These are phyloP conservation scores for Phrixothrix hirtus DNA, from an alignment of 2,888 invertebrate species.

Conservation along the genomic window DNA sequence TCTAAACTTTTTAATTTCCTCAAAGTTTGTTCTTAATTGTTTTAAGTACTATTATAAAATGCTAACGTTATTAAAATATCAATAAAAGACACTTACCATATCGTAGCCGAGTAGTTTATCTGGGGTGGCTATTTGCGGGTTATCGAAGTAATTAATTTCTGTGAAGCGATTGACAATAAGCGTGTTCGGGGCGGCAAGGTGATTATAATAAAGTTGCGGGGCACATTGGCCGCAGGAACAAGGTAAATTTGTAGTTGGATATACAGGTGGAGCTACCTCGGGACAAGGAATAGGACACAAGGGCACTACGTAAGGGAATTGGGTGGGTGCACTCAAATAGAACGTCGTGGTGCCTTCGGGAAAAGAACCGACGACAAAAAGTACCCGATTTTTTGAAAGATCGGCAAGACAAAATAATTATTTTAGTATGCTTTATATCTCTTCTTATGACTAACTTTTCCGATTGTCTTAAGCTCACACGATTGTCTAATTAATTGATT, in stretches of 20 bases:
- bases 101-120: conserved; percentile 53
- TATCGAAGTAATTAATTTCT: conserved; percentile 58
- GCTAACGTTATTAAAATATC: not conserved
- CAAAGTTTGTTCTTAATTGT: no score
- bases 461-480: conserved; percentile 18
- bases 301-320: conserved; percentile 58
- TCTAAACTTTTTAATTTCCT: no score
- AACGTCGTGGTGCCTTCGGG: conserved; percentile 55
- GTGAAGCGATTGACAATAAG: conserved; percentile 57
- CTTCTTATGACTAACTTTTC: conserved; percentile 12
- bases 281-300: conserved; percentile 54
- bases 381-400: conserved; percentile 20
- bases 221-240: conserved; percentile 64
- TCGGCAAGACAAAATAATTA: conserved; percentile 7
- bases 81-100: conserved; percentile 47
- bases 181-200: conserved; percentile 49
- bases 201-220: conserved; percentile 55
- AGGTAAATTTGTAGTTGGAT: conserved; percentile 61
- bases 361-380: conserved; percentile 29
- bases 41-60: no score
- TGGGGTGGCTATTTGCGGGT: conserved; percentile 44
- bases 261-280: conserved; percentile 57
- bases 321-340: conserved; percentile 56
- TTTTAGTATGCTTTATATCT: conserved; percentile 8
- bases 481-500: conserved; percentile 37